Conservation (phyloP, 64 coral and sea anemone species). For the Pocillopora verrucosa region DNA sequence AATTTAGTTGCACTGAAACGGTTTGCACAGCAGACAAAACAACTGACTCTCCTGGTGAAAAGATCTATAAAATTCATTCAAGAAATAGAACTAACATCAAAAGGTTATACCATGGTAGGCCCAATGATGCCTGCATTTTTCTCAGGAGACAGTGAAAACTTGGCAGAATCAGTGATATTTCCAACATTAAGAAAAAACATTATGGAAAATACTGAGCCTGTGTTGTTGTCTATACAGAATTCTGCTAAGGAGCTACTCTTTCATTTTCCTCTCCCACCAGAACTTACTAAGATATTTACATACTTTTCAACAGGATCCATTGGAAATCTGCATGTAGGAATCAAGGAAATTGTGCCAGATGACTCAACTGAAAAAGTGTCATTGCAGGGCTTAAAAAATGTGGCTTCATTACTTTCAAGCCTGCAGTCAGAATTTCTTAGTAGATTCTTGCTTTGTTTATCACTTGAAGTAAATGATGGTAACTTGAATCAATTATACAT, state of each 20-base stretch:
- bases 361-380: constrained; percentile 33
- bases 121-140: constrained; percentile 36
- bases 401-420: constrained; percentile 36
- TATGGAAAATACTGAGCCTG: constrained; percentile 34
- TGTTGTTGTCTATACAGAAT: constrained; percentile 27
- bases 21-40: constrained; percentile 39
- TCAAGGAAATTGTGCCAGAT: neutral
- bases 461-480: constrained; percentile 34
- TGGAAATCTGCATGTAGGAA: constrained; percentile 22
- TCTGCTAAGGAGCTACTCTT: constrained; percentile 27
- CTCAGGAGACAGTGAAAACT: constrained; percentile 21
- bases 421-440: constrained; percentile 82
- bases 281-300: constrained; percentile 62
- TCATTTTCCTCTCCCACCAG: constrained; percentile 37
- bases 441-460: constrained; percentile 67
- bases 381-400: constrained; percentile 64
- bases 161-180: constrained; percentile 41
- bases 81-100: constrained; percentile 74
- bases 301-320: constrained; percentile 61
- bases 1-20: constrained; percentile 43
- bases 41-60: constrained; percentile 46
- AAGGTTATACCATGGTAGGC: constrained; percentile 74
- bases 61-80: constrained; percentile 81
- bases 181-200: constrained; percentile 59
- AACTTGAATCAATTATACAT: neutral